Evolutionary conservation across 2,888 invertebrate genomes (phyloP).

Genomic region (Nipponacmea schrenckii): DNA sequence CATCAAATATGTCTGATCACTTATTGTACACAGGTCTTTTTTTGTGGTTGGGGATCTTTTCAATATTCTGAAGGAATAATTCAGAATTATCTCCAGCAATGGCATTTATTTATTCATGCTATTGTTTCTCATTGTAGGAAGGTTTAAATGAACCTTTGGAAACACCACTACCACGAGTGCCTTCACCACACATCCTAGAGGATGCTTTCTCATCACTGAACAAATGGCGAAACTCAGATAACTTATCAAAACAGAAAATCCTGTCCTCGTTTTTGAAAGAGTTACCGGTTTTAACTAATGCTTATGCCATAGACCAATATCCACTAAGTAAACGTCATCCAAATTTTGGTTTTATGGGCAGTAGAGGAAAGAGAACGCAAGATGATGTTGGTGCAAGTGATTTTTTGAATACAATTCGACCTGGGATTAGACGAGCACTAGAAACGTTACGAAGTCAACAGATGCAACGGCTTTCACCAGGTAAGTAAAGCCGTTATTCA

Average conservation of each 20-base stretch:
- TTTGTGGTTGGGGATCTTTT: too few species aligned
- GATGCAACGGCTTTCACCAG: too few species aligned
- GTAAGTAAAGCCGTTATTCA: too few species aligned
- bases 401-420: background rate
- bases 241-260: background rate
- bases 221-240: background rate
- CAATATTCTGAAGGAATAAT: too few species aligned
- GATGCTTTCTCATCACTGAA: background rate
- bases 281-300: background rate
- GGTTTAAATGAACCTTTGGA: background rate
- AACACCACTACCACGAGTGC: background rate
- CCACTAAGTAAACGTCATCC: background rate
- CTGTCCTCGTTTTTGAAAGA: background rate
- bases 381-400: background rate
- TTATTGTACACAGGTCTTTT: too few species aligned
- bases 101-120: too few species aligned
- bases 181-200: background rate
- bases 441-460: too few species aligned
- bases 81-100: too few species aligned
- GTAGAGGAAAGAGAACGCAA: background rate
- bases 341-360: conserved; percentile 1
- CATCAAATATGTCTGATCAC: too few species aligned
- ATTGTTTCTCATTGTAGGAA: too few species aligned
- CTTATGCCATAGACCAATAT: background rate
- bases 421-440: background rate